Base-by-base conservation (phyloP, 2,113 vertebrate genomes). In the Osmerus eperlanus region DNA sequence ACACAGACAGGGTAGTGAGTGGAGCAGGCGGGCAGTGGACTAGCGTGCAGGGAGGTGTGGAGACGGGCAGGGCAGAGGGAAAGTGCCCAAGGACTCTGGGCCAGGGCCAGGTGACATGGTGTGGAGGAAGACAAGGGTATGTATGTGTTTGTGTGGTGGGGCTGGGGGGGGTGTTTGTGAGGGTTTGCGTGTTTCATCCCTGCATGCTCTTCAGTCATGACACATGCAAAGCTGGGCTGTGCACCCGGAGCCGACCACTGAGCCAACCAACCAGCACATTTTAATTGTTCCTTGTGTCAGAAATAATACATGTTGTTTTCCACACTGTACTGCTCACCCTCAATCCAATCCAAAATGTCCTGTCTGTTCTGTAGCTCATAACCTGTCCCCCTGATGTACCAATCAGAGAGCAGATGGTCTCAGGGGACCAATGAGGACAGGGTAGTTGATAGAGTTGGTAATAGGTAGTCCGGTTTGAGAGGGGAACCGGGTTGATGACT, bases 81-180 rank as follows among this genome's bases (percentile, higher is more conserved):
- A 68, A 83, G 72, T 80, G 78, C 78, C 83, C 78, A 68, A 79
- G 76, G 70, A 87, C 79, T 83, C 76, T 78, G 81, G 81, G 79
- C 83, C 29, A 32, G 81, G 81, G 79, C 83, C 29, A 32, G 15
- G 58, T 25, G 58, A 3, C 58, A n/a, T 78, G 77, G 60, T 77
- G 82, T 85, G 78, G 84, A 84, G 83, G 79, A 76, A 55, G 75
- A 76, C 85, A 36, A 75, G 85, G 81, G 29, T 66, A 53, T 58
- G 61, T 70, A 11, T 64, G 51, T 59, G 66, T 63, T 59, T 70
- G 56, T 65, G 67, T 76, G 73, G 86, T 88, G 65, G 68, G 84
- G 75, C 81, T 84, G 78, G 84, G 79, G 84, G 84, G 86, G 80
- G 68, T 52, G 82, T 79, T 86, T 83, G 87, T 88, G 3, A 56